Evolutionary conservation across 2,888 invertebrate genomes (phyloP), one percentile per base, ranked within the genome.

Genomic region (Andrena chrysosceles): DNA sequence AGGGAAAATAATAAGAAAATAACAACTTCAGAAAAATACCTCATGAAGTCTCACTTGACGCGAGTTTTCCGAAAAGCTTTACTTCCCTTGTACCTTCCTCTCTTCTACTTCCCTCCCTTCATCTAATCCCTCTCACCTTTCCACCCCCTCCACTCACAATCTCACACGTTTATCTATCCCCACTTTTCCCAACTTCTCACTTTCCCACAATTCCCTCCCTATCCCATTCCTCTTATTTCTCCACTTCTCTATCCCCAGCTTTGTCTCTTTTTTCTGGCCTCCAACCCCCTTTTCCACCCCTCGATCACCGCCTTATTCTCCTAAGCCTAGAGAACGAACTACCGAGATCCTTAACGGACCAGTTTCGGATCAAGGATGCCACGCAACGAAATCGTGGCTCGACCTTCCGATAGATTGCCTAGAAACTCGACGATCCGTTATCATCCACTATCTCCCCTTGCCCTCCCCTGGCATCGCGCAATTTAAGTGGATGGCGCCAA

Each of bases 1-100:
- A 35, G 31, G 23, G 13, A 23, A 49, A 48, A 59, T 59, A 59
- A 69, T 69, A 33, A 59, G 35, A 20, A 66, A 70, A 49, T 60
- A 60, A 60, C 20, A 48, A 31, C 48, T 13, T 42, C 42, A 16
- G 16, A 16, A 13, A 42, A 4, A 42, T 16, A 42, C 42, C 5
- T 13, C 16, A 42, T 0, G 4, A 42, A 42, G 16, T 42, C 42
- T 42, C 16, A 5, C 42, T 4, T 16, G 42, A 13, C 13, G 3
- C 16, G 16, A 42, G 42, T 42, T 42, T 42, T 42, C 42, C 5
- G 1, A 42, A 42, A 42, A 42, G 13, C 42, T 42, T 42, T 4
- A 42, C 42, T 16, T 42, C 42, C 42, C 42, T 42, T 42, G 42
- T 16, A 4, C 16, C 42, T 42, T 42, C 42, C 42, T 42, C 42